phyloP scores from a whole-genome alignment of 2,113 vertebrate species.

The Danio rerio region GRCz12tu NC_133178.1:65562501-65563000 shows the following conservation, averaged over 20 bases:
- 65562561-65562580: not conserved
- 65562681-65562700: not conserved
- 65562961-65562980: not conserved
- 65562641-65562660: not conserved
- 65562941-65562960: not conserved
- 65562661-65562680: not conserved
- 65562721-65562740: not conserved
- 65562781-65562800: not conserved
- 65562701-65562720: not conserved
- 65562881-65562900: constrained; percentile 2
- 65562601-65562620: constrained; percentile 23
- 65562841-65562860: constrained; percentile 31
- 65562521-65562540: not conserved
- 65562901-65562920: not conserved
- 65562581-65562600: constrained; percentile 15
- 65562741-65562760: constrained; percentile 17
- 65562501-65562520: not conserved
- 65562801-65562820: not conserved
- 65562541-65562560: not conserved
- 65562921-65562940: not conserved
- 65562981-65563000: not conserved
- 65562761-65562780: constrained; percentile 12
- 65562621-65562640: not conserved
- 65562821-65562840: constrained; percentile 8
- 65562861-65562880: constrained; percentile 9